Evolutionary conservation across 2,888 invertebrate genomes (phyloP).

Genomic region (Harpagoxenus sublaevis): DNA sequence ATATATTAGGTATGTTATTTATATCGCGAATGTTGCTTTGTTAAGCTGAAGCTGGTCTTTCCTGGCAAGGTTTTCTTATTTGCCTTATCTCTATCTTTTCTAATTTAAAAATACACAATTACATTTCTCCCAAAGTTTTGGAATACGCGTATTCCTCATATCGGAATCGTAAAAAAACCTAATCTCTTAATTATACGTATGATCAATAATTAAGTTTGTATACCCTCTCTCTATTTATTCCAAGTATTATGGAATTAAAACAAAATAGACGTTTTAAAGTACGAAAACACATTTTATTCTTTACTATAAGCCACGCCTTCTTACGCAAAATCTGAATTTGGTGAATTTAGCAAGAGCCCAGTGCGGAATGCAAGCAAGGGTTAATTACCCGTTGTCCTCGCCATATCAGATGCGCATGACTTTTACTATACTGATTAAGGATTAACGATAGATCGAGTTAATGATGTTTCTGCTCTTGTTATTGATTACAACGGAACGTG

Average conservation of each 20-base stretch:
- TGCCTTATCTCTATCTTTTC: not conserved
- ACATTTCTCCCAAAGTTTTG: not conserved
- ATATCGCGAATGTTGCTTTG: not conserved
- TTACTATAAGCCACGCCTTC: not conserved
- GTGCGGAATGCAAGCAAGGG: not conserved
- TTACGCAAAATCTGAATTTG: constrained; percentile 13
- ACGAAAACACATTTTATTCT: constrained; percentile 10
- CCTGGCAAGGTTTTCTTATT: not conserved
- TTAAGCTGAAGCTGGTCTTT: not conserved
- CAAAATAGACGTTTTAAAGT: not conserved
- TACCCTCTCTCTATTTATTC: not conserved
- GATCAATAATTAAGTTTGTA: not conserved
- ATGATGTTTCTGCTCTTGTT: not conserved
- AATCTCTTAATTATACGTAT: not conserved
- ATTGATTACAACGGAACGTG: constrained; percentile 33
- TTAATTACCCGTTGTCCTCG: not conserved
- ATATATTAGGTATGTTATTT: not conserved
- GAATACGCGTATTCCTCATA: not conserved
- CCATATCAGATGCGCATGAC: not conserved
- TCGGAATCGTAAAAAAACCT: constrained; percentile 1
- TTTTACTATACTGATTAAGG: constrained; percentile 38
- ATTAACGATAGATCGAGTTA: constrained; percentile 5
- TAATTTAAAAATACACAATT: constrained; percentile 15
- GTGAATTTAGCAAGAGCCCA: not conserved
- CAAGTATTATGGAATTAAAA: not conserved